A percentile compares a stretch with the other conserved stretches of the same genome.
phyloP scores from a whole-genome alignment of 92 coral and sea anemone species.

The Bergia sp. region DNA sequence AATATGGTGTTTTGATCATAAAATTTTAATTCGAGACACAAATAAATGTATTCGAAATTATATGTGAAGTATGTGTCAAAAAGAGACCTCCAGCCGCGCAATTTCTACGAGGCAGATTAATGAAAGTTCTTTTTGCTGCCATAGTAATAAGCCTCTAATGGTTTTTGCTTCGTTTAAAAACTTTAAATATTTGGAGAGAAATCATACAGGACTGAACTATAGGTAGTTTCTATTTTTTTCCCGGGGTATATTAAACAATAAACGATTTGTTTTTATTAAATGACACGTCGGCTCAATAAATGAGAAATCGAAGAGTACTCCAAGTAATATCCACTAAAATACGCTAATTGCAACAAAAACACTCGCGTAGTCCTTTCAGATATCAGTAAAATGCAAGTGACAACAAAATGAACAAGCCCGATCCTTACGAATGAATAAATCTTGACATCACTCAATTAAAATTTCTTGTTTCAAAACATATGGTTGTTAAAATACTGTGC shows the following conservation, averaged over 20 bases:
- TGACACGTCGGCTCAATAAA: slow-evolving; percentile 13
- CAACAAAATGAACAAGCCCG: neutral
- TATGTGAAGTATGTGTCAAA: neutral
- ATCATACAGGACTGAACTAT: neutral
- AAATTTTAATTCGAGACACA: neutral
- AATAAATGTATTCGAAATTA: neutral
- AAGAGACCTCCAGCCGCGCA: neutral
- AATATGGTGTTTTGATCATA: neutral
- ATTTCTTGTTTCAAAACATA: neutral
- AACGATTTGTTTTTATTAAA: neutral
- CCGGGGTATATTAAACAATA: neutral
- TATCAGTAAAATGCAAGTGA: neutral
- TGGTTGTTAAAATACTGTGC: slow-evolving; percentile 16
- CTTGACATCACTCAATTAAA: neutral
- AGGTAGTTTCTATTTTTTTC: no score
- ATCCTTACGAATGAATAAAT: neutral
- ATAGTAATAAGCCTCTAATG: neutral
- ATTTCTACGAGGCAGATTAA: neutral
- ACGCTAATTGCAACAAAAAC: slow-evolving; percentile 23
- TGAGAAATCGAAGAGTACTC: neutral
- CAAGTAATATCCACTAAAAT: neutral
- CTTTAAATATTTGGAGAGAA: neutral
- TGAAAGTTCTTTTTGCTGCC: slow-evolving; percentile 7
- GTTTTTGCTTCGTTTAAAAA: neutral
- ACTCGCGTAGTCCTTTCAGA: neutral